Percentiles rank a stretch among this genome's conserved stretches.
phyloP scores from a whole-genome alignment of 2,888 invertebrate genomes.

The Synergus gifuensis region DNA sequence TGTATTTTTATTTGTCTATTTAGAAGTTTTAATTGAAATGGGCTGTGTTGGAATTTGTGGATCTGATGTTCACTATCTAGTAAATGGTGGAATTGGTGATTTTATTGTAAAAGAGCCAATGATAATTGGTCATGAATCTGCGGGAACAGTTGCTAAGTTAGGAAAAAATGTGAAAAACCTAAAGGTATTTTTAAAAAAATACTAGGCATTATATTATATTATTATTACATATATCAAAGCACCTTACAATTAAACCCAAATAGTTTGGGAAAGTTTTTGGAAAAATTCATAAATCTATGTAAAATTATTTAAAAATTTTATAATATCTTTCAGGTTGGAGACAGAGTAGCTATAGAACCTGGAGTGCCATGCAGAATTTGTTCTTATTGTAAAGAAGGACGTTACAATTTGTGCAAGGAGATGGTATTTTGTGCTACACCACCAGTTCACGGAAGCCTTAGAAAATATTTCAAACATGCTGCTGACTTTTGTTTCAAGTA shows the following conservation, averaged over 20 bases:
- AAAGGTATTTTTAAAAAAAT: conserved; percentile 77
- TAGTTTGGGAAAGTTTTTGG: neutral
- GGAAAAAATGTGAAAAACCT: conserved; percentile 85
- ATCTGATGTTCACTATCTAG: conserved; percentile 96
- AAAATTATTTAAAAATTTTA: neutral
- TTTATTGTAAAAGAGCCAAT: conserved; percentile 93
- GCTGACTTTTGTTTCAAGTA: conserved; percentile 94
- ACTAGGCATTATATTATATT: neutral
- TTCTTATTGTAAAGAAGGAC: conserved; percentile 90
- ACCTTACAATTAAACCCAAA: conserved; percentile 64
- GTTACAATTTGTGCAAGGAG: conserved; percentile 94
- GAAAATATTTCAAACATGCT: conserved; percentile 92
- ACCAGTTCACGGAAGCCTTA: conserved; percentile 93
- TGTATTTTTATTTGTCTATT: conserved; percentile 45
- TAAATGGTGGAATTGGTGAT: conserved; percentile 90
- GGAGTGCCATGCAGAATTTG: conserved; percentile 93
- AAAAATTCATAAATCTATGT: neutral
- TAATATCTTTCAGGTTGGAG: conserved; percentile 81
- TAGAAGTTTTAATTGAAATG: conserved; percentile 93
- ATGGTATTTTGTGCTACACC: conserved; percentile 97
- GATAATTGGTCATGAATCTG: conserved; percentile 97
- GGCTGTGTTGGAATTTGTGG: conserved; percentile 98
- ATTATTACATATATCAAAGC: neutral
- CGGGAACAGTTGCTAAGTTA: conserved; percentile 88
- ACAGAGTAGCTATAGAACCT: conserved; percentile 96